Conservation (phyloP, 37 sponge, comb jelly and placozoan genomes). For the Cliona cf. orientalis region DNA sequence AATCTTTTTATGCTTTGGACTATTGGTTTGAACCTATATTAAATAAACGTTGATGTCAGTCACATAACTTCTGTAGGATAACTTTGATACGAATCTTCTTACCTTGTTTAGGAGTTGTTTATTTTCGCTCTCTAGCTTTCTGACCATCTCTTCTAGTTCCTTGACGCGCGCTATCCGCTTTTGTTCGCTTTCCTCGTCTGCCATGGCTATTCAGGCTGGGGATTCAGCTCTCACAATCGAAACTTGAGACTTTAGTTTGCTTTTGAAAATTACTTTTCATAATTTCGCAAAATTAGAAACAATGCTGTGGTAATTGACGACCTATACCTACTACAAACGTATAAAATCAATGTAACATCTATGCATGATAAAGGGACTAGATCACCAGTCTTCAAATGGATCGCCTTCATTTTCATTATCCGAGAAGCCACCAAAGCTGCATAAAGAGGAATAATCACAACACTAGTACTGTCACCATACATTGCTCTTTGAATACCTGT, state of each 20-base stretch:
- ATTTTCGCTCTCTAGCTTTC: conserved; percentile 55
- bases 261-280: neutral
- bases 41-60: too few relatives aligned
- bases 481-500: conserved; percentile 1
- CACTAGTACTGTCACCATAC: neutral
- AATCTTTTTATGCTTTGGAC: neutral
- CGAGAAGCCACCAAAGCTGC: conserved; percentile 22
- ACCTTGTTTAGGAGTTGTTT: conserved; percentile 54
- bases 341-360: neutral
- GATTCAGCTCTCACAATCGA: neutral
- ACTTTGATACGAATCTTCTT: neutral
- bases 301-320: neutral
- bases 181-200: too few relatives aligned
- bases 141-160: conserved; percentile 64
- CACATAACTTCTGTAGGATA: neutral
- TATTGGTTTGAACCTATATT: conserved; percentile 10
- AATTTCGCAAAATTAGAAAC: neutral
- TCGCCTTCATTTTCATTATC: conserved; percentile 9
- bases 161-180: conserved; percentile 42
- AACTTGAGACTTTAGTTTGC: neutral
- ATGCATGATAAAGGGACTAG: neutral
- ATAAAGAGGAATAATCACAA: neutral
- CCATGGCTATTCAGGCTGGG: neutral
- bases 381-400: conserved; percentile 44
- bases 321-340: neutral